Percentiles rank a stretch among this genome's conserved stretches.
These are phyloP conservation scores for Uria aalge DNA, from an alignment of 2,113 vertebrate genomes.

Conservation along the genomic window DNA sequence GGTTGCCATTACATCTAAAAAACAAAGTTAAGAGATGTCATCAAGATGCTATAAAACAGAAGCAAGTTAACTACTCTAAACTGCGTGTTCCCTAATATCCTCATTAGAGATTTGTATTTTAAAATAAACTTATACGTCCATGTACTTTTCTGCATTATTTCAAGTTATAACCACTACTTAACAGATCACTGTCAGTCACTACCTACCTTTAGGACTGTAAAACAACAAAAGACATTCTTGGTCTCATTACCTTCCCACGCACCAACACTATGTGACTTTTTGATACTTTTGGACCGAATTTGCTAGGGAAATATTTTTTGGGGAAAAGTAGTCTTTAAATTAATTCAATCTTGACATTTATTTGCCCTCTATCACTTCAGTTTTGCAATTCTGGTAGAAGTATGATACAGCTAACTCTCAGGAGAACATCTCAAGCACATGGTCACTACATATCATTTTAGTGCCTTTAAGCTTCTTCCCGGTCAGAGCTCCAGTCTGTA, in stretches of 20 bases:
- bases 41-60: neutral
- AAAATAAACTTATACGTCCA: neutral
- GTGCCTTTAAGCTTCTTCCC: neutral
- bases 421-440: neutral
- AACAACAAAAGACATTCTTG: neutral
- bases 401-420: neutral
- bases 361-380: neutral
- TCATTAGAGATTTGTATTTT: neutral
- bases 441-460: neutral
- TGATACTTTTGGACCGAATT: neutral
- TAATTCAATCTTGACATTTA: neutral
- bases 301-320: neutral
- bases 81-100: neutral
- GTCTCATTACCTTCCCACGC: neutral
- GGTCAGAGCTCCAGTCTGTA: neutral
- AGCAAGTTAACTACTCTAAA: neutral
- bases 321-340: neutral
- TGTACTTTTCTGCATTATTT: neutral
- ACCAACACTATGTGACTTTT: neutral
- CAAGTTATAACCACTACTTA: neutral
- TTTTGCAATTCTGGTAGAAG: neutral
- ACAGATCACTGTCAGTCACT: neutral
- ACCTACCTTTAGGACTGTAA: neutral
- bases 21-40: neutral
- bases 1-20: neutral